phyloP scores from a whole-genome alignment of 2,797 vertebrate species.

The Macropus fuliginosus region DNA sequence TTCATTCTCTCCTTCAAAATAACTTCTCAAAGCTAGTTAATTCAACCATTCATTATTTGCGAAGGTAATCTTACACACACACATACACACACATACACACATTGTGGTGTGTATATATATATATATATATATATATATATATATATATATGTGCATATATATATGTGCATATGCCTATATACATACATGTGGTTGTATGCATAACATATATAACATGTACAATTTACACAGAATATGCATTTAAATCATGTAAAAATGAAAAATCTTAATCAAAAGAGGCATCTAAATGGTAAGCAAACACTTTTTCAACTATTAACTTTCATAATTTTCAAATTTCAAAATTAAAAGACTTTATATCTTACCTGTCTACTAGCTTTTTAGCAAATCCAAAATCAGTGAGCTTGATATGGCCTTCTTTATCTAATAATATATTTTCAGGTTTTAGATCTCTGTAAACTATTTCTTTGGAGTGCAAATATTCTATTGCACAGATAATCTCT shows the following conservation, averaged over 20 bases:
- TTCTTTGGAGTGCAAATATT: slow-evolving; percentile 95
- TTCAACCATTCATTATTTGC: neutral
- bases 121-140: no score
- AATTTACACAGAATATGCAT: neutral
- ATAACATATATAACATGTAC: neutral
- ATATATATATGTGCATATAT: no score
- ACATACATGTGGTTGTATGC: neutral
- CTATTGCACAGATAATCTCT: slow-evolving; percentile 96
- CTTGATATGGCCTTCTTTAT: slow-evolving; percentile 95
- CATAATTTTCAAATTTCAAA: no score
- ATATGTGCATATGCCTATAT: no score
- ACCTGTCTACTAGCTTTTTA: slow-evolving; percentile 97
- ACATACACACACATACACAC: no score
- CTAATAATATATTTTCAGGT: slow-evolving; percentile 97
- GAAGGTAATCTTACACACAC: neutral
- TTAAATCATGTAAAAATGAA: neutral
- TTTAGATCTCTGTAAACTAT: slow-evolving; percentile 98
- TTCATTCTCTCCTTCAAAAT: neutral
- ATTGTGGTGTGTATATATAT: neutral
- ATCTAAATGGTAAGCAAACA: neutral
- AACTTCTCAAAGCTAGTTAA: neutral
- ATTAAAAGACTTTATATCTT: slow-evolving; percentile 46
- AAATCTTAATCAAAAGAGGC: neutral
- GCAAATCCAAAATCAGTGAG: slow-evolving; percentile 98
- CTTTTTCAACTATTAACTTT: neutral